Base-by-base conservation (phyloP, 1,140 invertebrate species). In the Daktulosphaira vitifoliae region DNA sequence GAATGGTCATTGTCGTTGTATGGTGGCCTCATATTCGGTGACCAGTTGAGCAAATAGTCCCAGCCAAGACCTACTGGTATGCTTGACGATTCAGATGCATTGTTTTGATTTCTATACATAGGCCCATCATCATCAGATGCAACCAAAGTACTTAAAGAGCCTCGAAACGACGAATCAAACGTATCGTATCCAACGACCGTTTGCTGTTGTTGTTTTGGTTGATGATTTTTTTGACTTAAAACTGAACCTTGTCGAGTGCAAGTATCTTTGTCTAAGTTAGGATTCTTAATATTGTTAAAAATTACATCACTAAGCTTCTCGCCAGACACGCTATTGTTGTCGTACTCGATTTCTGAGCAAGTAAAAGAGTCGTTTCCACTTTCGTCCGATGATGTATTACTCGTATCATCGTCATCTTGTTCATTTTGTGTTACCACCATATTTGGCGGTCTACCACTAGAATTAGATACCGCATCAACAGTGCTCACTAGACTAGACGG, bases 321-420 rank as follows among this genome's bases (percentile, higher is more conserved):
- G 8, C 85, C 86, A 16, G 81, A 85, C 20, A 90, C 77, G 68
- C 87, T 90, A 67, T 88, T 87, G 71, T 92, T 89, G 71, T 97
- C 93, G 74, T 95, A 68, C 74, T 98, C 94, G 73, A 96, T 96
- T 78, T 98, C 93, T 1, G 93, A 97, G 76, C 93, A 97, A 0
- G 93, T 97, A 77, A 97, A 98, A 67, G 92, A 96, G 72, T 98
- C 94, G 76, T 96, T 95, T 3, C 90, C 91, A 73, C 90, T 93
- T 74, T 96, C 92, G 72, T 96, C 92, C 6, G 92, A 92, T 1
- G 90, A 92, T 3, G 90, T 92, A 3, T 89, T 91, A 1, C 87
- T 89, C 72, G 85, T 86, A 44, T 80, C 73, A 7, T 72, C 67
- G 22, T 68, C 52, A 6, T 68, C 53, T 7, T 68, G 64, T 2